These are phyloP conservation scores for Gastrophysa polygoni DNA, from an alignment of 2,888 invertebrate species.

Conservation along the genomic window DNA sequence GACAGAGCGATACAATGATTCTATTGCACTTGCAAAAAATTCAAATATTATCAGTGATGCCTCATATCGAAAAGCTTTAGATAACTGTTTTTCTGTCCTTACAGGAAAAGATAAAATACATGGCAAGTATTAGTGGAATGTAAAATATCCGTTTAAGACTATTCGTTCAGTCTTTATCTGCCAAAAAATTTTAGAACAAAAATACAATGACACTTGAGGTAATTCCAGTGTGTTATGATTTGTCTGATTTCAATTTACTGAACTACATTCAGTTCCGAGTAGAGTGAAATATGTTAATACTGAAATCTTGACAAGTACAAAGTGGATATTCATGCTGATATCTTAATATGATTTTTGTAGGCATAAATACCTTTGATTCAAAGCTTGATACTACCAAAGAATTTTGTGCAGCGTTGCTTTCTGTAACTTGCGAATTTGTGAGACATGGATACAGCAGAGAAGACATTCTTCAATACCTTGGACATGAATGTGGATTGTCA, in stretches of 20 bases:
- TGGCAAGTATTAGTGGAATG: conserved; percentile 37
- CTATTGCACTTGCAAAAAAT: conserved; percentile 41
- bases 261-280: too few species aligned
- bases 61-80: conserved; percentile 44
- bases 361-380: conserved; percentile 44
- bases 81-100: conserved; percentile 46
- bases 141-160: too few species aligned
- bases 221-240: too few species aligned
- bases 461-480: conserved; percentile 42
- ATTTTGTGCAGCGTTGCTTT: conserved; percentile 49
- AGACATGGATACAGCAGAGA: conserved; percentile 45
- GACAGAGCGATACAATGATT: conserved; percentile 38
- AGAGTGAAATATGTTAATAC: too few species aligned
- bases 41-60: conserved; percentile 41
- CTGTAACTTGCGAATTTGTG: conserved; percentile 49
- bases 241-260: too few species aligned
- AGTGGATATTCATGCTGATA: neutral
- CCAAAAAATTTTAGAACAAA: too few species aligned
- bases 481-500: conserved; percentile 45
- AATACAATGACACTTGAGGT: too few species aligned
- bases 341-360: conserved; percentile 29
- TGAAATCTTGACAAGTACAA: too few species aligned
- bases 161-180: too few species aligned
- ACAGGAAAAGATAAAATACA: conserved; percentile 41
- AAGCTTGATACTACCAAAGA: conserved; percentile 54